phyloP scores from a whole-genome alignment of 92 coral and sea anemone species.

The Micromussa lordhowensis region DNA sequence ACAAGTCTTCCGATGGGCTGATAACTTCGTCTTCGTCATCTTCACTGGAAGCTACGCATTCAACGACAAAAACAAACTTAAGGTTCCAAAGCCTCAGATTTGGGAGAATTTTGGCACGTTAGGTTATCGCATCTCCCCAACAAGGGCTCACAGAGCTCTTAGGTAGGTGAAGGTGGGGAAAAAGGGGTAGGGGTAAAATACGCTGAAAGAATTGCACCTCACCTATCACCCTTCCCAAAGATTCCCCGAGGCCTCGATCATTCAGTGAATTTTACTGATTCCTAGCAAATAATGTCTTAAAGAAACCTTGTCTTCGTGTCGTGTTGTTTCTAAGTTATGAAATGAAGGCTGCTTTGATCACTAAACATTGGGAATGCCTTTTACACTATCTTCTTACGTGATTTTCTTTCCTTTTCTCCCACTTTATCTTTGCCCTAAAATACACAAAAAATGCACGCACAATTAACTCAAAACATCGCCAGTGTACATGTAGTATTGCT shows the following conservation, averaged over 20 bases:
- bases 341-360: not conserved
- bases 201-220: not conserved
- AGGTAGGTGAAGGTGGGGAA: too few species aligned
- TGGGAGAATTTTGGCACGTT: not conserved
- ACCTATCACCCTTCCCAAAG: not conserved
- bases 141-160: not conserved
- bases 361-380: not conserved
- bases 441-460: not conserved
- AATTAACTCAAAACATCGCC: not conserved
- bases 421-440: constrained; percentile 28
- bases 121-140: not conserved
- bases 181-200: not conserved
- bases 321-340: not conserved
- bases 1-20: constrained; percentile 62
- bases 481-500: too few species aligned
- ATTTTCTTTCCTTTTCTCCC: constrained; percentile 25
- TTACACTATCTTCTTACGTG: constrained; percentile 16
- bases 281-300: not conserved
- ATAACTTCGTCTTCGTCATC: constrained; percentile 74
- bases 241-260: too few species aligned
- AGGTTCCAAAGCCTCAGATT: not conserved
- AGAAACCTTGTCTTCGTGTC: not conserved
- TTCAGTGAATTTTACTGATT: not conserved
- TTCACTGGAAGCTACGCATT: constrained; percentile 62
- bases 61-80: not conserved